Evolutionary conservation across 2,113 vertebrate species (phyloP), one percentile per base, ranked within the genome.

Genomic region (Bombycilla garrulus): DNA sequence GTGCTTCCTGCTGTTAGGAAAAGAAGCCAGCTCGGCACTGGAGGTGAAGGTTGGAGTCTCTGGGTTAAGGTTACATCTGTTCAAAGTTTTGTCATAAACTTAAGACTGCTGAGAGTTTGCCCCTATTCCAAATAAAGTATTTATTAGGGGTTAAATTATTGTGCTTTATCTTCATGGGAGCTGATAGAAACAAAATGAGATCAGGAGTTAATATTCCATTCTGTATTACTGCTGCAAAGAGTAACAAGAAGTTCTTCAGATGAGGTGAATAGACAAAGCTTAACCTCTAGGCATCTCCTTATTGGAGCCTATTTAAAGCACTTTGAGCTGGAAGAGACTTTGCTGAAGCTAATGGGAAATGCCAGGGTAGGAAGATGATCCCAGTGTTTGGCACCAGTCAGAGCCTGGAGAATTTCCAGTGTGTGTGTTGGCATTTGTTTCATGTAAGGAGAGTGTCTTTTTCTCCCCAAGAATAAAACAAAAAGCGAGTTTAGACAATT

Each of bases 271-370:
- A 95, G 84, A 57, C 56, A 77, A 62, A 95, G 81, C 82, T 73
- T 91, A 93, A 88, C 82, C 66, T 93, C 79, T 64, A 78, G 74
- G 69, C 38, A 78, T 74, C 61, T 81, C 81, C 38, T 77, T 90
- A 82, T 11, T 81, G 60, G 77, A 94, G 65, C 35, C 28, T 65
- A 69, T 89, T 86, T 95, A 95, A 91, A 92, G 69, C 33, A 71
- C 44, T 92, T 64, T 38, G 60, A 78, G n/a, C 73, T 95, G 76
- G 91, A 96, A 90, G n/a, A 62, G 67, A 24, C 56, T 91, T 88
- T 88, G 71, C 82, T 90, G 92, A 77, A 95, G 79, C 72, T 73
- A 70, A 64, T 67, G 76, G 48, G 60, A 92, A 96, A 94, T 92
- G 45, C 76, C 57, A 76, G 31, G 61, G 60, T 86, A 64, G 92